Evolutionary conservation across 37 sponge, comb jelly and placozoan genomes (phyloP), one percentile per base, ranked within the genome.

Genomic region (Aplysina aerophoba): DNA sequence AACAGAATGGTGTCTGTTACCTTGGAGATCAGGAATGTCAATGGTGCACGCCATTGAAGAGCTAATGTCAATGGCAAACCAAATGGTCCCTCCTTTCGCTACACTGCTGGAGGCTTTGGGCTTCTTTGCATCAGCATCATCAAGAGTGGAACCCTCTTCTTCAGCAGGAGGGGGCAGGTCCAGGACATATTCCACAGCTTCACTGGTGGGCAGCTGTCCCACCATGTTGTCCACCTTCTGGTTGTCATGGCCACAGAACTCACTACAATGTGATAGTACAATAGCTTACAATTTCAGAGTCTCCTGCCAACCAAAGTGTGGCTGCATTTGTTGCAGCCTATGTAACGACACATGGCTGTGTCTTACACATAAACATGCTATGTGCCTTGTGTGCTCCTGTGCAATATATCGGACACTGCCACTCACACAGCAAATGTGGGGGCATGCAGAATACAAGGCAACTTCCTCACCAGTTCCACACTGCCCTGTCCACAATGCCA

Each of bases 1-100:
- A n/a, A n/a, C n/a, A n/a, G n/a, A n/a, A n/a, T n/a, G n/a, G n/a
- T n/a, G n/a, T 22, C 36, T 14, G 68, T 11, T 40, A 94, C 95
- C 92, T 88, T 97, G 97, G 5, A 97, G 89, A 0, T 79, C 88
- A 56, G 95, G 95, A 0, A 97, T 90, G 35, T 92, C 84, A 22
- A 85, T 88, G 31, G 95, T 94, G 80, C 53, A 58, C 30, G 80
- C 81, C 97, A 97, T 97, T 5, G 95, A 94, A 0, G 95, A 93
- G 87, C 95, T 94, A 55, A 94, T 73, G 73, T 97, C 97, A 34
- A 97, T 85, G 20, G 92, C 95, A 88, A 92, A 97, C 15, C 94
- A 88, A 37, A 97, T 88, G 81, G 94, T 27, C 21, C 82, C 79
- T 59, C 88, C 87, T 24, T 71, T 85, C 17, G 67, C 35, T 12